Conservation (phyloP, 2,888 invertebrate genomes). For the Oasisia sp. region DNA sequence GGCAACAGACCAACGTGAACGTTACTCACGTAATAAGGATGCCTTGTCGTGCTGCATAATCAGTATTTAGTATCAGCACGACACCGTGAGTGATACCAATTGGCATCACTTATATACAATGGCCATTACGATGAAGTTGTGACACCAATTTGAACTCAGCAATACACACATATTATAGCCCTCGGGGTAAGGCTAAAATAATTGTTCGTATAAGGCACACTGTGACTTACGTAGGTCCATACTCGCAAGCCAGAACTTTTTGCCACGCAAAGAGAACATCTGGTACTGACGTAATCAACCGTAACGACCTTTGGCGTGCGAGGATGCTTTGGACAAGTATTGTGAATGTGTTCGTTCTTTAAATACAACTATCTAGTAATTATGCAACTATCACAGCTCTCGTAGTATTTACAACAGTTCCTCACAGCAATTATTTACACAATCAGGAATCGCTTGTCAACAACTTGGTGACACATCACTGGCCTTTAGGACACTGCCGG, state of each 20-base stretch:
- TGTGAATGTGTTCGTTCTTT: not conserved
- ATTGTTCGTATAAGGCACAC: not conserved
- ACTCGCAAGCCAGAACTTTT: too few species aligned
- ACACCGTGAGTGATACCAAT: too few species aligned
- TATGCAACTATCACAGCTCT: not conserved
- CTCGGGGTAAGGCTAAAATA: not conserved
- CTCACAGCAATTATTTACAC: not conserved
- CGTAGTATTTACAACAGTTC: not conserved
- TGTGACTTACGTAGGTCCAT: not conserved
- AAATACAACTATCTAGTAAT: not conserved
- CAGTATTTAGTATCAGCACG: not conserved
- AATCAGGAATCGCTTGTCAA: not conserved
- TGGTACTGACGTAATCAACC: too few species aligned
- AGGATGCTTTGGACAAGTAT: not conserved
- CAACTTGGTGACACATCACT: too few species aligned
- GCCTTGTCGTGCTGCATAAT: not conserved
- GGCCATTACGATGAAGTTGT: not conserved
- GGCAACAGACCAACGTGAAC: not conserved
- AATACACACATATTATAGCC: not conserved
- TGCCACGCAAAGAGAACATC: too few species aligned
- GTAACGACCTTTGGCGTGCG: too few species aligned
- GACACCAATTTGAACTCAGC: not conserved
- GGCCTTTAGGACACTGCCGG: too few species aligned
- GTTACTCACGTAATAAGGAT: not conserved
- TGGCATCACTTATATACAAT: not conserved